Evolutionary conservation across 2,888 invertebrate genomes (phyloP), one percentile per base, ranked within the genome.

Genomic region (Drosophila leonis): DNA sequence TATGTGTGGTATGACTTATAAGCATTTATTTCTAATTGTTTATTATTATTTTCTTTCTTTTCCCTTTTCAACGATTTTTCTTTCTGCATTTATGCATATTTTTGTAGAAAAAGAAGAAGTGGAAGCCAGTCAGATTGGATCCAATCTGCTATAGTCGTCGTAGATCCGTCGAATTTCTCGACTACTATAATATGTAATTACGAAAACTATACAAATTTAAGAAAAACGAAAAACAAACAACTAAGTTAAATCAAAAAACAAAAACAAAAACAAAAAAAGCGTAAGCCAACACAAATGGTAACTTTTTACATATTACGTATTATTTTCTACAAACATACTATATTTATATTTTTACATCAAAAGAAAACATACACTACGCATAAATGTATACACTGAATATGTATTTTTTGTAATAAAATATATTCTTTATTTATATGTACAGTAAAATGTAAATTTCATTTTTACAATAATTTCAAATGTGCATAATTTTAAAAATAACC

Each of bases 91-190:
- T 81, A 77, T 78, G 79, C 76, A 68, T 83, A 75, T 81, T 82
- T 84, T 77, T 78, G 52, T 85, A 86, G 90, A 85, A 83, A 77
- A 85, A 92, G 92, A 93, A 92, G 90, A 92, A 91, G 86, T 93
- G 93, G 93, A 93, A 91, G 87, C 92, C 93, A 80, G 93, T 93
- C 82, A 92, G 92, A 90, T 91, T 92, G 89, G 92, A 93, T 92
- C 92, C 92, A 78, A 92, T 91, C 85, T 92, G 91, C 88, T 92
- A 91, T 88, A 92, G 92, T 83, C 92, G 92, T 76, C 88, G 88
- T 78, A 90, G 80, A 84, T 90, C 91, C 82, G 88, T 92, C 85
- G 93, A 93, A 82, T 91, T 91, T 91, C 88, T 92, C 90, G 92
- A 93, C 90, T 92, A 90, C 86, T 92, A 91, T 89, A 85, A 92